Evolutionary conservation across 2,888 invertebrate genomes (phyloP).

Genomic region (Andrena fulva): DNA sequence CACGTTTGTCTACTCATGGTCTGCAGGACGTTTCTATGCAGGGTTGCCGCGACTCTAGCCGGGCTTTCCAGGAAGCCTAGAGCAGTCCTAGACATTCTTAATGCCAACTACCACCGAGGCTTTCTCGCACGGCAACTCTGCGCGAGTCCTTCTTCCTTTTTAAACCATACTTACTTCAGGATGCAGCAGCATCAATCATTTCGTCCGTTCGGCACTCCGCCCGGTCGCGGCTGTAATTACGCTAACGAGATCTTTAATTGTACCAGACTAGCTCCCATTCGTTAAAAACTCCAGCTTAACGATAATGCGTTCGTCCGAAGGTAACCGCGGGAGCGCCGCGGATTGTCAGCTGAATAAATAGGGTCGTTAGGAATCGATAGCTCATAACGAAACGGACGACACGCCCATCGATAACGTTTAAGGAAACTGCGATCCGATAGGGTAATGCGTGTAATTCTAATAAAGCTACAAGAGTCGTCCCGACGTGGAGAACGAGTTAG

Average conservation of each 20-base stretch:
- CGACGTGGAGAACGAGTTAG: not conserved
- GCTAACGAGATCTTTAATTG: too few relatives aligned
- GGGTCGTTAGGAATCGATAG: not conserved
- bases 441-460: conserved; percentile 18
- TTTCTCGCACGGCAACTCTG: conserved; percentile 39
- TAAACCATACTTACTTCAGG: not conserved
- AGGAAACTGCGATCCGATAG: not conserved
- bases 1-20: conserved; percentile 77
- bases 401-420: not conserved
- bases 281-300: too few relatives aligned
- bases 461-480: conserved; percentile 5
- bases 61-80: conserved; percentile 62
- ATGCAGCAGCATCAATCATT: not conserved
- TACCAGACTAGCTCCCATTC: too few relatives aligned
- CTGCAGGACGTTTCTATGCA: conserved; percentile 72
- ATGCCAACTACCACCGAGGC: conserved; percentile 50
- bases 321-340: not conserved
- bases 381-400: not conserved
- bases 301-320: too few relatives aligned
- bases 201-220: too few relatives aligned
- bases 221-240: too few relatives aligned
- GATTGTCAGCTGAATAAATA: not conserved
- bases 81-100: conserved; percentile 66
- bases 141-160: conserved; percentile 12
- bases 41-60: conserved; percentile 74